Evolutionary conservation across 2,888 invertebrate species (phyloP), one percentile per base, ranked within the genome.

Genomic region (Chirona hameri): DNA sequence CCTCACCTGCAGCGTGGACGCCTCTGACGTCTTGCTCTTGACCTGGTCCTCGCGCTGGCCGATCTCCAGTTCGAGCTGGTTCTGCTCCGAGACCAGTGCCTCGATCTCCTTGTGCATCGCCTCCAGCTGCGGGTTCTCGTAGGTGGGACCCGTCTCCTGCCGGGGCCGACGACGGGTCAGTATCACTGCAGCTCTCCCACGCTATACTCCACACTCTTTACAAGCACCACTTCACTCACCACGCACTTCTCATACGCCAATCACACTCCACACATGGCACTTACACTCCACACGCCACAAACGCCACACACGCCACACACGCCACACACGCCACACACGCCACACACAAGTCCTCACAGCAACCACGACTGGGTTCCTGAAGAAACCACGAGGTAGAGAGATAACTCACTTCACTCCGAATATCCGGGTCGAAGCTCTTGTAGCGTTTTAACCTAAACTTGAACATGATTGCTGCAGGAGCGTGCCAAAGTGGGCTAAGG

Each of bases 91-190:
- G 24, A 93, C 93, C 85, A 98, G 89, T 86, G 96, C 95, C 87
- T 95, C 95, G 86, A 97, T 96, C 88, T 97, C 97, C 87, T 95
- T 94, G 86, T 93, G 94, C 86, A 97, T 94, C 90, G 95, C 94
- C 87, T 97, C 96, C 88, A 97, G 90, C 89, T 97, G 97, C 4
- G 96, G 95, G 89, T 93, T 93, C 69, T 92, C 85, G 82, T 85
- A 88, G 87, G 55, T 55, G 1, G 80, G 52, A 0, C 52, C 80
- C 18, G 52, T 15, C 80, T 80, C 52, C 48, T 80, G 52, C 1
- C 15, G 7, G 31, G 18, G 21, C 72, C 31, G 72, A 72, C 12
- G 15, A 10, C 31, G 31, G 10, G 60, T 39, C 39, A 39, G 39
- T 39, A 39, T 7, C 39, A 39, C 39, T 39, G 39, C 39, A 39